Evolutionary conservation across 2,113 vertebrate genomes (phyloP).

Genomic region (Agapornis roseicollis): DNA sequence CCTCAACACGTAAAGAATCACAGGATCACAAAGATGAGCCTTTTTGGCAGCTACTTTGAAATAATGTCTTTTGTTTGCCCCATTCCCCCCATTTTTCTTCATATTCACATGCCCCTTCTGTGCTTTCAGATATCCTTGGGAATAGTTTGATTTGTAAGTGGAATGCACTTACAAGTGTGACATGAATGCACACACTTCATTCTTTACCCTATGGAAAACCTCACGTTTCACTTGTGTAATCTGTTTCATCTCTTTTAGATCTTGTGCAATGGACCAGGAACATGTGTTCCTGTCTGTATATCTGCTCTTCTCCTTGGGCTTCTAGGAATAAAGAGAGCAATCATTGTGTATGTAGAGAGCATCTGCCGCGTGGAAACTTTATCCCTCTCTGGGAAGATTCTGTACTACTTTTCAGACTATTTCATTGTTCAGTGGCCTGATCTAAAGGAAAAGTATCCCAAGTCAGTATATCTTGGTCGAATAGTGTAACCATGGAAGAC

Average conservation of each 20-base stretch:
- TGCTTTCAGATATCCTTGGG: background rate
- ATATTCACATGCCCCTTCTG: background rate
- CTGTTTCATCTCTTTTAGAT: conserved; percentile 78
- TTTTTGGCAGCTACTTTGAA: background rate
- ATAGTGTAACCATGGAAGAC: conserved; percentile 77
- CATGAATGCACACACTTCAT: background rate
- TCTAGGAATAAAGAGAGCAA: conserved; percentile 86
- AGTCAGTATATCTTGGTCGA: conserved; percentile 88
- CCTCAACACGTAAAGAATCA: background rate
- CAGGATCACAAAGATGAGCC: background rate
- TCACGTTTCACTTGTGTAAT: background rate
- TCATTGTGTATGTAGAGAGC: conserved; percentile 92
- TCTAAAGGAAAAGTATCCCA: conserved; percentile 88
- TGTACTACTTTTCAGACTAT: conserved; percentile 86
- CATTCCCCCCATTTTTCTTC: rapidly evolving
- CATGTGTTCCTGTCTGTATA: conserved; percentile 88
- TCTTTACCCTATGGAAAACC: background rate
- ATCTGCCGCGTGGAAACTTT: conserved; percentile 91
- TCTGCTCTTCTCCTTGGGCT: conserved; percentile 86
- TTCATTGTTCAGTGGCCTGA: conserved; percentile 93
- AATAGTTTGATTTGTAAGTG: background rate
- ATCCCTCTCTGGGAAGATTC: conserved; percentile 89
- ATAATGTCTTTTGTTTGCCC: background rate
- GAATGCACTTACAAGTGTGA: too few relatives aligned
- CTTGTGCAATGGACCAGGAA: conserved; percentile 95